phyloP scores from a whole-genome alignment of 2,888 invertebrate species.

The Drosophila robusta region DNA sequence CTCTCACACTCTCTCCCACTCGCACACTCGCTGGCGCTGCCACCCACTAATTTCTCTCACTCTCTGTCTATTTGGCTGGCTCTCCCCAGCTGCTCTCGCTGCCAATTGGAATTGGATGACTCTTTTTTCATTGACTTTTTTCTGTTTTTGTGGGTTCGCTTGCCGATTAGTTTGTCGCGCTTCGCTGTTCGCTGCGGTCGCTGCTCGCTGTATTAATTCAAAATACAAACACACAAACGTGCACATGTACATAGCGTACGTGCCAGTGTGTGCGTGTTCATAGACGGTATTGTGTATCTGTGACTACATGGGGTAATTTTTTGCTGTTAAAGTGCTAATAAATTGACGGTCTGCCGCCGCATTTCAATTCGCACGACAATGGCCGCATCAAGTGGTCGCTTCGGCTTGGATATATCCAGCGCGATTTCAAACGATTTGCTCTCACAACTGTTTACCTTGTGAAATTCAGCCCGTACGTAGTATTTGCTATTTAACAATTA shows the following conservation, averaged over 20 bases:
- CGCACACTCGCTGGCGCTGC: slow-evolving; percentile 7
- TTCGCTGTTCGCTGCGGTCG: slow-evolving; percentile 58
- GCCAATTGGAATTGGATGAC: slow-evolving; percentile 49
- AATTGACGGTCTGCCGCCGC: slow-evolving; percentile 68
- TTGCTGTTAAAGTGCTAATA: slow-evolving; percentile 75
- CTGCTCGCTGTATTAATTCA: slow-evolving; percentile 30
- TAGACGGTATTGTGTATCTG: slow-evolving; percentile 49
- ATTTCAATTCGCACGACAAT: slow-evolving; percentile 65
- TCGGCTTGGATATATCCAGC: slow-evolving; percentile 19
- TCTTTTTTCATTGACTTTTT: slow-evolving; percentile 17
- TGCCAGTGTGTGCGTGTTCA: slow-evolving; percentile 10
- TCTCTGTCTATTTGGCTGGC: slow-evolving; percentile 5
- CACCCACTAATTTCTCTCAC: slow-evolving; percentile 39
- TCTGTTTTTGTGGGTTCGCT: slow-evolving; percentile 22
- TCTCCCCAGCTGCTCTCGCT: slow-evolving; percentile 11
- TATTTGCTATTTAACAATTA: background rate
- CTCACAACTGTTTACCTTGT: slow-evolving; percentile 49
- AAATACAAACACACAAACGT: slow-evolving; percentile 19
- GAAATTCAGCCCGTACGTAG: slow-evolving; percentile 31
- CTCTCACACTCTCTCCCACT: background rate
- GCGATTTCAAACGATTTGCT: background rate
- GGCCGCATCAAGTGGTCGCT: slow-evolving; percentile 49
- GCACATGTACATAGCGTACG: slow-evolving; percentile 11
- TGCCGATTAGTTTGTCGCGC: slow-evolving; percentile 64
- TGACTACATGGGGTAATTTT: slow-evolving; percentile 66